These are phyloP conservation scores for Stegodyphus mimosarum DNA, from an alignment of 1,140 invertebrate genomes.

Conservation along the genomic window DNA sequence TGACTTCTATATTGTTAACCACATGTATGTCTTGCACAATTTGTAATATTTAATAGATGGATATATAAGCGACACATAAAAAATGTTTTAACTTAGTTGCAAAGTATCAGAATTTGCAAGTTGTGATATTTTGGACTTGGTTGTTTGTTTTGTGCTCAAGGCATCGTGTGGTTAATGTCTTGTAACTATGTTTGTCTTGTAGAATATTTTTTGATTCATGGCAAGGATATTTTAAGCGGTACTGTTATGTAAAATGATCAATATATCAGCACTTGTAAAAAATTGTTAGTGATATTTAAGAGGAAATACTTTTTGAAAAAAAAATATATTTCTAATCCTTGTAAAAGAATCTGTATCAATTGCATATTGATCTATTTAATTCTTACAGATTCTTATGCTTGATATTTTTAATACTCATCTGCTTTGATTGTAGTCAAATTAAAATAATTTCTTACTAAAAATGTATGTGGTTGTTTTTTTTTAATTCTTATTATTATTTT, in stretches of 20 bases:
- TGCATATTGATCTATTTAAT: constrained; percentile 19
- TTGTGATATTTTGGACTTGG: not conserved
- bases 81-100: too few relatives aligned
- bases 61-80: too few relatives aligned
- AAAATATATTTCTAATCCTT: constrained; percentile 60
- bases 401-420: constrained; percentile 52
- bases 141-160: constrained; percentile 22
- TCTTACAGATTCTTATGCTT: constrained; percentile 48
- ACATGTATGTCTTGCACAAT: not conserved
- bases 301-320: constrained; percentile 39
- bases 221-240: constrained; percentile 41
- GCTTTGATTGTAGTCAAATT: constrained; percentile 58
- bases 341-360: constrained; percentile 38
- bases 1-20: not conserved
- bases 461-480: not conserved
- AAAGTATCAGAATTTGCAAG: too few relatives aligned
- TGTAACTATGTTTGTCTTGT: constrained; percentile 31
- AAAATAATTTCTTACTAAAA: constrained; percentile 55
- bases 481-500: not conserved
- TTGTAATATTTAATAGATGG: too few relatives aligned
- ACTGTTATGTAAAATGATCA: constrained; percentile 55
- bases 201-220: constrained; percentile 34
- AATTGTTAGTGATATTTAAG: constrained; percentile 57
- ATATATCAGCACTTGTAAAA: constrained; percentile 59
- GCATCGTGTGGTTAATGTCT: constrained; percentile 9